Evolutionary conservation across 1,140 invertebrate species (phyloP).

Genomic region (Lerema accius): DNA sequence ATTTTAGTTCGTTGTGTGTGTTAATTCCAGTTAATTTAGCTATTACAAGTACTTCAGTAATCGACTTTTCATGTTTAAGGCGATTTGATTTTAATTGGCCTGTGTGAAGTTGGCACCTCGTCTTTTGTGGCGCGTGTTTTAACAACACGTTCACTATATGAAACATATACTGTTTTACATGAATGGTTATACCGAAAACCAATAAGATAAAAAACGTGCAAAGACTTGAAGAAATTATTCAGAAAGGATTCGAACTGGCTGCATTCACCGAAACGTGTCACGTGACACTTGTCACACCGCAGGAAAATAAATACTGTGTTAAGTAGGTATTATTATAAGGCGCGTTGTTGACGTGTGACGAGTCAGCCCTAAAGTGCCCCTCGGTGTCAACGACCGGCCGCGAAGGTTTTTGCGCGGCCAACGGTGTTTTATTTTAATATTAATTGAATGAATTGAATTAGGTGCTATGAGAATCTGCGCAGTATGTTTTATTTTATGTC

Average conservation of each 20-base stretch:
- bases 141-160: too few relatives aligned
- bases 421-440: constrained; percentile 79
- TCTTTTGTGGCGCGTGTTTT: not conserved
- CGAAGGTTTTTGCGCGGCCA: constrained; percentile 78
- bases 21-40: constrained; percentile 36
- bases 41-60: constrained; percentile 37
- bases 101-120: not conserved
- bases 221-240: too few relatives aligned
- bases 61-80: constrained; percentile 35
- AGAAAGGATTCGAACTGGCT: too few relatives aligned
- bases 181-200: too few relatives aligned
- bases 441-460: constrained; percentile 72
- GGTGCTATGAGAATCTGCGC: not conserved
- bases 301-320: constrained; percentile 57
- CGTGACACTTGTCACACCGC: constrained; percentile 43
- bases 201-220: too few relatives aligned
- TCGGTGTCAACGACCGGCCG: constrained; percentile 74
- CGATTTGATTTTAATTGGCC: constrained; percentile 40
- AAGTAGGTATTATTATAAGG: constrained; percentile 61
- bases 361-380: constrained; percentile 79
- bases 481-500: not conserved
- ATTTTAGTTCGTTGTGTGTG: constrained; percentile 13
- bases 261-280: constrained; percentile 24
- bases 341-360: constrained; percentile 68
- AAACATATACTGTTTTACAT: too few relatives aligned